Base-by-base conservation (phyloP, 2,797 vertebrate species). In the Diplodus sargus region DNA sequence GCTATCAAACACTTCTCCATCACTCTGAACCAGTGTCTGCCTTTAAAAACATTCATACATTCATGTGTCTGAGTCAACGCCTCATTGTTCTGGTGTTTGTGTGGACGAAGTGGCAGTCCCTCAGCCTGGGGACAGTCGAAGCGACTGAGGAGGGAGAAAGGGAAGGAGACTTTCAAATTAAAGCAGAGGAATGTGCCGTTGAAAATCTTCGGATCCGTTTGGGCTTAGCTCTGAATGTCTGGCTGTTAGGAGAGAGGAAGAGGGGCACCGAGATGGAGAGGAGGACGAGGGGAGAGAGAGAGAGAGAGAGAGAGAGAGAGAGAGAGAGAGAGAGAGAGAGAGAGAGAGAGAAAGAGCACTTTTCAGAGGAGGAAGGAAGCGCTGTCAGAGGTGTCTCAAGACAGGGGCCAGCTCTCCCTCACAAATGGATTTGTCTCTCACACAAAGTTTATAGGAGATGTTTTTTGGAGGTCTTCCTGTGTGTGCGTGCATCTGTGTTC, bases 121-220 rank as follows among this genome's bases (percentile, higher is more conserved):
- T n/a, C 28, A 48, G 64, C 53, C 28, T 11, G 72, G 62, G 61
- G 52, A 74, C 61, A 70, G 61, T 72, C 68, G 20, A 53, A 30
- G 59, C 23, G 22, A 53, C 13, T 16, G 62, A 56, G 23, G 61
- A 11, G 42, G 57, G 53, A 39, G 10, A n/a, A 10, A n/a, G 79
- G 66, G 61, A 84, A 76, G 51, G 20, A 85, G 52, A 80, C 52
- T 23, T 72, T 83, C 25, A 76, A 75, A 83, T 82, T 76, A 82
- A 87, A 88, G 72, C 39, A 59, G 56, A 86, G 74, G 88, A 86
- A 90, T 87, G 82, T 76, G 73, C 83, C 43, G 15, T 85, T 83
- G 76, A 82, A 81, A 79, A 82, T 82, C 76, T 82, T 82, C 61
- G 71, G 63, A 81, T 84, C 73, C 57, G 58, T 74, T 78, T 62